phyloP scores from a whole-genome alignment of 2,113 vertebrate species.

The Rhegmatorhina hoffmannsi region DNA sequence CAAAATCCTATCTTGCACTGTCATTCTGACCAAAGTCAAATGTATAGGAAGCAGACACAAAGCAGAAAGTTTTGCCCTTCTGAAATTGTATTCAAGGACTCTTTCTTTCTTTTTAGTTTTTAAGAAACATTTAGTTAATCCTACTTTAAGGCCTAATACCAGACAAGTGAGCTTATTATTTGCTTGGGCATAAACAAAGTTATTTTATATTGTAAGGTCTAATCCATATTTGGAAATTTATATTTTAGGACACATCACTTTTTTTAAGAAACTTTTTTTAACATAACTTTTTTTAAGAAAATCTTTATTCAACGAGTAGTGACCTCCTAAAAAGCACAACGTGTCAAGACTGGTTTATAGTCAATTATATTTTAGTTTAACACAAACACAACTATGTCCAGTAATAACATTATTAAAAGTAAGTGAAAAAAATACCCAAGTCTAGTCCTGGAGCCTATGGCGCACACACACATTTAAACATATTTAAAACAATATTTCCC shows the following conservation, averaged over 20 bases:
- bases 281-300: not conserved
- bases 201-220: not conserved
- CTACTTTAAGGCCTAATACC: not conserved
- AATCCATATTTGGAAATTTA: not conserved
- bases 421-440: not conserved
- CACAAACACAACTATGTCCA: not conserved
- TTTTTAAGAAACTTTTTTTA: no score
- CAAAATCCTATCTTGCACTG: not conserved
- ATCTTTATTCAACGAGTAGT: not conserved
- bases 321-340: not conserved
- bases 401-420: not conserved
- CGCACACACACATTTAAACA: not conserved
- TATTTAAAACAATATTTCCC: not conserved
- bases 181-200: not conserved
- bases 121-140: not conserved
- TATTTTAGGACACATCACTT: not conserved
- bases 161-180: not conserved
- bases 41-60: not conserved
- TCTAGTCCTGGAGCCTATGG: not conserved
- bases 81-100: not conserved
- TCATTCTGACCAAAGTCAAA: not conserved
- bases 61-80: not conserved
- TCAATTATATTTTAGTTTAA: not conserved
- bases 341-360: not conserved
- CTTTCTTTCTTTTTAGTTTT: not conserved